Evolutionary conservation across 2,113 vertebrate species (phyloP).

Genomic region (Crotalus horridus): DNA sequence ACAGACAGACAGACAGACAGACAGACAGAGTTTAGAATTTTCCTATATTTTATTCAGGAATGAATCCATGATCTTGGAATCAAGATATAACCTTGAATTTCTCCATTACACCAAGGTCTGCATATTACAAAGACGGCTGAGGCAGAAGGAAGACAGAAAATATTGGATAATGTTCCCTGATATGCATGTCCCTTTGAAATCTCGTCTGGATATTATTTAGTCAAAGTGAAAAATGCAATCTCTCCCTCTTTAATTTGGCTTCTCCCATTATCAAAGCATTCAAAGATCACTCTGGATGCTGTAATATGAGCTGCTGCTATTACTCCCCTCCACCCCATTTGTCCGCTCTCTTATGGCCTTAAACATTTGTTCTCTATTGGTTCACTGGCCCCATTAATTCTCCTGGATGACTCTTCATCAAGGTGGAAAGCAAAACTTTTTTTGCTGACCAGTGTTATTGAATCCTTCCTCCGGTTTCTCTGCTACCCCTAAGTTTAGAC

Average conservation of each 20-base stretch:
- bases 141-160: background rate
- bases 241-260: background rate
- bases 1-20: accelerated
- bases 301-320: background rate
- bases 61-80: background rate
- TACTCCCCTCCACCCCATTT: background rate
- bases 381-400: background rate
- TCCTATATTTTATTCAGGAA: background rate
- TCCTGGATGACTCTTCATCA: background rate
- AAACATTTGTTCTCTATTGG: background rate
- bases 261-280: background rate
- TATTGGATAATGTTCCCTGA: background rate
- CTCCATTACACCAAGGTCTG: background rate
- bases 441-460: background rate
- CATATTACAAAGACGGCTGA: background rate
- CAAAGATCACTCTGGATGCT: background rate
- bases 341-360: background rate
- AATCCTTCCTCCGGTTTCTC: background rate
- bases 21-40: background rate
- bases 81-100: background rate
- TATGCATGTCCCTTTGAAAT: background rate
- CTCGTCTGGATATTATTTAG: background rate
- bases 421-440: background rate
- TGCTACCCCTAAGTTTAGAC: background rate
- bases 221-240: background rate